Base-by-base conservation (phyloP, 2,888 invertebrate genomes). In the Venusia cambrica region DNA sequence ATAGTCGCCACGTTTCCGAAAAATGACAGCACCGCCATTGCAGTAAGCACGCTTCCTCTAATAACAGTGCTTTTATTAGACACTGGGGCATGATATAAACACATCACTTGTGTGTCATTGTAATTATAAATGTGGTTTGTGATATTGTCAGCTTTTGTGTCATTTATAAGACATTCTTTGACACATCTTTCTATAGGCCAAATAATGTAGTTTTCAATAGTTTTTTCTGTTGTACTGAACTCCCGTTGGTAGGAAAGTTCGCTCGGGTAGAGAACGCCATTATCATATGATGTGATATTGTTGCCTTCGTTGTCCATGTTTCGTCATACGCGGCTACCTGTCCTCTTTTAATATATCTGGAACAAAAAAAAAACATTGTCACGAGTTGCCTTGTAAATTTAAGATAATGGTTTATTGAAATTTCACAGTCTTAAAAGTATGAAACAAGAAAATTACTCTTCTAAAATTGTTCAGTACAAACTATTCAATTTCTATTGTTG, bases 1-100 rank as follows among this genome's bases (percentile, higher is more conserved):
- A 95, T 91, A 1, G 95, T 95, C 2, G 93, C 91, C 10, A 91
- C 73, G 69, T 95, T 95, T 7, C 93, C 94, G 25, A 93, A 67
- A 10, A 95, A 80, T 0, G 94, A 94, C 36, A 94, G 72, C 1
- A 92, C 55, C 1, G 94, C 93, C 90, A 95, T 91, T 4, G 90
- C 84, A 0, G 89, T 85, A 5, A 94, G 77, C 0, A 95, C 88
- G 40, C 92, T 89, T 0, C 91, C 92, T 59, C 92, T 91, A 7
- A 92, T 84, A 43, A 92, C 68, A 0, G 91, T 89, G 5, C 89
- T 88, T 27, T 85, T 87, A 3, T 91, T 92, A 12, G 94, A 75
- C 29, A 85, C 77, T 0, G 95, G 95, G 0, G 94, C 93, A 57
- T 92, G 93, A 20, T 90, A 90, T 38, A 90, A 66, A 50, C 89